Conservation (phyloP, 2,888 invertebrate species). For the Acrobasis repandana region DNA sequence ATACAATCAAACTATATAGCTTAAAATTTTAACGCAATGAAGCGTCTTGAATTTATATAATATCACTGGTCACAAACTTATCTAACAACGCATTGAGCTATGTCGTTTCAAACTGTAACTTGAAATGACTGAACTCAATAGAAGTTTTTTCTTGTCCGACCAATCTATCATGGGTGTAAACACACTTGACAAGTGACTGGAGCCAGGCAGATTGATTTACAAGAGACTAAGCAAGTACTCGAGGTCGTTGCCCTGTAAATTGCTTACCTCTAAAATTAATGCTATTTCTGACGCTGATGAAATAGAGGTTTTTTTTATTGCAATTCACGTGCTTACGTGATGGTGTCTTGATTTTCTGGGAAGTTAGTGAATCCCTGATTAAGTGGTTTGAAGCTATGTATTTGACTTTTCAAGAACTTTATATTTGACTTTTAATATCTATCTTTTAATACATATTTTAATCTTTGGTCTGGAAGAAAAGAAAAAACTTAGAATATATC, state of each 20-base stretch:
- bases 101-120: constrained; percentile 1
- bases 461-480: too few relatives aligned
- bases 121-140: constrained; percentile 13
- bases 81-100: neutral
- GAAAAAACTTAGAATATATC: too few relatives aligned
- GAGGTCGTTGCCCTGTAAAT: constrained; percentile 12
- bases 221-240: neutral
- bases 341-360: constrained; percentile 1
- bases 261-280: constrained; percentile 14
- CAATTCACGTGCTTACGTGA: neutral
- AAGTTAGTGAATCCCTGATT: neutral
- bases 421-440: too few relatives aligned
- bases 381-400: neutral
- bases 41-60: too few relatives aligned
- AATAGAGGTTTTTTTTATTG: constrained; percentile 4
- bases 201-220: constrained; percentile 16
- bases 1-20: too few relatives aligned
- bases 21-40: too few relatives aligned
- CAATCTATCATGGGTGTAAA: constrained; percentile 25
- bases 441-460: too few relatives aligned
- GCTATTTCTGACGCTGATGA: constrained; percentile 19
- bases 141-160: constrained; percentile 11
- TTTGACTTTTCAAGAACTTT: too few relatives aligned
- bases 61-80: too few relatives aligned
- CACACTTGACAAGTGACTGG: constrained; percentile 22